Evolutionary conservation across 2,797 vertebrate species (phyloP).

Genomic region (Podargus strigoides): DNA sequence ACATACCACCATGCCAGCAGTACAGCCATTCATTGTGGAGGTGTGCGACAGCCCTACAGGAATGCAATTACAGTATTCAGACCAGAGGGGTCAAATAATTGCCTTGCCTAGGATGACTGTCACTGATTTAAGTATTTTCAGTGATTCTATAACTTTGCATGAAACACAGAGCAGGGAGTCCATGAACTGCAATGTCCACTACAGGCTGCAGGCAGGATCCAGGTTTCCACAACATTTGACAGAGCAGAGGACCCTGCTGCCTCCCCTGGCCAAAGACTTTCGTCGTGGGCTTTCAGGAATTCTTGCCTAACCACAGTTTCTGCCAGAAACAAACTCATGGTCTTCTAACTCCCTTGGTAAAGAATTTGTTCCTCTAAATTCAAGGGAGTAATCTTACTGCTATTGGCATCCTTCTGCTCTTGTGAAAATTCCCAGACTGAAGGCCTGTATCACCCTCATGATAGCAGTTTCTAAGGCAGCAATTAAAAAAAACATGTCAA

Average conservation of each 20-base stretch:
- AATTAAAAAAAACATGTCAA: neutral
- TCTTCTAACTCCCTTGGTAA: neutral
- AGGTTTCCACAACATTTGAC: neutral
- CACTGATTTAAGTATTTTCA: neutral
- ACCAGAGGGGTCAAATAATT: neutral
- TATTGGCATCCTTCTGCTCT: neutral
- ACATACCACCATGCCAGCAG: neutral
- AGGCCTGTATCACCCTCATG: neutral
- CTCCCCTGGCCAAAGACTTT: neutral
- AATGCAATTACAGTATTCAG: neutral
- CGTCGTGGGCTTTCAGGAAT: neutral
- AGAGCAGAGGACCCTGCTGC: neutral
- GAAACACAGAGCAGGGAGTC: neutral
- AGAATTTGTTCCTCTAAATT: neutral
- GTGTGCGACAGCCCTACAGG: neutral
- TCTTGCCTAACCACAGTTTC: neutral
- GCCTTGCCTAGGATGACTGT: neutral
- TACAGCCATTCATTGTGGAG: fast-evolving
- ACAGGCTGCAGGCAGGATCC: neutral
- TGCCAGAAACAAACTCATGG: neutral
- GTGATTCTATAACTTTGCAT: too few relatives aligned
- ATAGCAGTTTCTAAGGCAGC: neutral
- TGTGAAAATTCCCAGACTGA: neutral
- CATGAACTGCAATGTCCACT: neutral
- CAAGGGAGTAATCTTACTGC: neutral